phyloP scores from a whole-genome alignment of 2,113 vertebrate genomes.

The Psilopsiagon aymara region DNA sequence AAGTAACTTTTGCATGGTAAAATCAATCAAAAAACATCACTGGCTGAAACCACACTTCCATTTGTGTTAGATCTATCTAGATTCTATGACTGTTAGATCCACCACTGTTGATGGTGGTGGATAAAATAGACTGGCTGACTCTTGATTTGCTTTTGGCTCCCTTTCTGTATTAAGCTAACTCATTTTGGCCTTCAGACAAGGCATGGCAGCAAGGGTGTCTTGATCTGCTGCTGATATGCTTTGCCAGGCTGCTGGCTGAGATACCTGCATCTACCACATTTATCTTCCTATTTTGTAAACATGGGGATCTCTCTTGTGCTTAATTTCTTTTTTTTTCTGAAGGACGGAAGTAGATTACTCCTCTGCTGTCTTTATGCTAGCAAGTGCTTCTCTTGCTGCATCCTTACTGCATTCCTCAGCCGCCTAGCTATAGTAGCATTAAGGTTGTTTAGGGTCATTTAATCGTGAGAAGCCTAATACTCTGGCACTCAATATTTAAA shows the following conservation, averaged over 20 bases:
- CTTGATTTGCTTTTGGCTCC: not conserved
- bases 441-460: not conserved
- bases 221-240: not conserved
- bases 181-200: not conserved
- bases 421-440: not conserved
- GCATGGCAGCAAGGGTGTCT: not conserved
- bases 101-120: not conserved
- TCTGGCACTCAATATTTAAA: not conserved
- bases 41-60: not conserved
- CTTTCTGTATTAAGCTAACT: not conserved
- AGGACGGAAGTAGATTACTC: not conserved
- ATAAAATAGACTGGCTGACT: not conserved
- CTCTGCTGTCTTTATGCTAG: not conserved
- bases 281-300: too few relatives aligned
- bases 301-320: not conserved
- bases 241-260: not conserved
- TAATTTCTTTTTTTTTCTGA: not conserved
- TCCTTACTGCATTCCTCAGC: rapidly evolving
- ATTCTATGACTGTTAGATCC: not conserved
- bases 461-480: not conserved
- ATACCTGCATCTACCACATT: rapidly evolving
- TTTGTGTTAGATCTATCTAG: not conserved
- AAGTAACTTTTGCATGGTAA: not conserved
- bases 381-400: rapidly evolving
- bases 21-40: not conserved